These are phyloP conservation scores for Tanypteryx hageni DNA, from an alignment of 2,888 invertebrate species.

Conservation along the genomic window DNA sequence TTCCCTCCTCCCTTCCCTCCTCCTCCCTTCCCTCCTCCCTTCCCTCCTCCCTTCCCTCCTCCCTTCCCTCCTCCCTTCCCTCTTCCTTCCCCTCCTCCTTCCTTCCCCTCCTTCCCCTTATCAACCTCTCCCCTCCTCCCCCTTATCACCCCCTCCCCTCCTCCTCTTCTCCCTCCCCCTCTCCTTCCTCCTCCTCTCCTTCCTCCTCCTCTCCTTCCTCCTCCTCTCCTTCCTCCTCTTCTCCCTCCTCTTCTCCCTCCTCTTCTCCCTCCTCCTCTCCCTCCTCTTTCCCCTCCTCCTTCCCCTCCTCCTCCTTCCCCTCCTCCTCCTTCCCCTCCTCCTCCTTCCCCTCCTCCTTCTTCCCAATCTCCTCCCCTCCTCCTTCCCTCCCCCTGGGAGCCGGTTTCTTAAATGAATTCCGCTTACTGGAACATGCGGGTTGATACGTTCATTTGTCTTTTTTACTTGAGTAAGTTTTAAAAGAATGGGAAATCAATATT, in stretches of 20 bases:
- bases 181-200: neutral
- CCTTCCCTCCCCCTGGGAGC: no score
- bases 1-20: no score
- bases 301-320: neutral
- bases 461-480: no score
- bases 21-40: neutral
- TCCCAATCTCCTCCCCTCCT: no score
- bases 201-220: neutral
- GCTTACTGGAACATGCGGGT: no score
- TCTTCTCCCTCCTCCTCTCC: neutral
- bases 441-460: no score
- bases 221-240: neutral
- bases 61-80: neutral
- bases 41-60: conserved; percentile 4
- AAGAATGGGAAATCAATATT: no score
- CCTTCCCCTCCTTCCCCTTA: neutral
- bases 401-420: no score
- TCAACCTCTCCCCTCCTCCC: neutral
- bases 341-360: neutral
- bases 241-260: neutral
- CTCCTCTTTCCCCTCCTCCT: neutral
- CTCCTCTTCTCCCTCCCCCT: neutral
- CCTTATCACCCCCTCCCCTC: neutral
- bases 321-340: neutral
- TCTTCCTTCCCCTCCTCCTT: neutral